Base-by-base conservation (phyloP, 2,888 invertebrate genomes). In the Cosmia pyralina region DNA sequence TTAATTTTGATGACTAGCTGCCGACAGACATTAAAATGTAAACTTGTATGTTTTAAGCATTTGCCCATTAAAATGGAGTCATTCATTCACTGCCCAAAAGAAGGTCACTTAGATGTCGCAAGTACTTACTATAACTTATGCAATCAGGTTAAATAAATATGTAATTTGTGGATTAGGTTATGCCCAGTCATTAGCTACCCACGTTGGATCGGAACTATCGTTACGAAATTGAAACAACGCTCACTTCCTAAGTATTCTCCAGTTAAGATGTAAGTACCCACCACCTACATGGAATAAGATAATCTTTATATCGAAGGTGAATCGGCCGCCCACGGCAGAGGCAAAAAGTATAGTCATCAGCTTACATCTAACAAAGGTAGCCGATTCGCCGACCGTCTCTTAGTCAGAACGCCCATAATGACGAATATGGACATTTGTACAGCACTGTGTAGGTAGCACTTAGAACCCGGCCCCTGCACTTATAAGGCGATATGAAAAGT, bases 361-460 rank as follows among this genome's bases (percentile, higher is more conserved):
- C 89, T 90, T 85, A 88, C 85, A 87, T 92, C 92, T 92, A 92
- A 94, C 95, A 94, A 95, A 95, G 93, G 93, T 93, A 93, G 91
- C 93, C 91, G 92, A 95, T 95, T 94, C 93, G 95, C 91, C 90
- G 92, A 84, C 89, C 88, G 90, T 87, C 90, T 87, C 90, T 92
- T 92, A 92, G 91, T 92, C 93, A 93, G 91, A 91, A 93, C 95
- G 94, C 93, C 94, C 93, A 93, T 94, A 90, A 90, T 89, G 92
- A 92, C 95, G 88, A 91, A 94, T 95, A 95, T 94, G 95, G 96
- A 94, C 93, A 95, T 95, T 95, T 92, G 93, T 93, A 91, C 89
- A 88, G 90, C 78, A 82, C 81, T 85, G 93, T 91, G 95, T 95
- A 94, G 95, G 95, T 90, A 92, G 93, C 91, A 92, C 89, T 92